Evolutionary conservation across 2,113 vertebrate genomes (phyloP), one percentile per base, ranked within the genome.

Genomic region (Ariopsis seemanni): DNA sequence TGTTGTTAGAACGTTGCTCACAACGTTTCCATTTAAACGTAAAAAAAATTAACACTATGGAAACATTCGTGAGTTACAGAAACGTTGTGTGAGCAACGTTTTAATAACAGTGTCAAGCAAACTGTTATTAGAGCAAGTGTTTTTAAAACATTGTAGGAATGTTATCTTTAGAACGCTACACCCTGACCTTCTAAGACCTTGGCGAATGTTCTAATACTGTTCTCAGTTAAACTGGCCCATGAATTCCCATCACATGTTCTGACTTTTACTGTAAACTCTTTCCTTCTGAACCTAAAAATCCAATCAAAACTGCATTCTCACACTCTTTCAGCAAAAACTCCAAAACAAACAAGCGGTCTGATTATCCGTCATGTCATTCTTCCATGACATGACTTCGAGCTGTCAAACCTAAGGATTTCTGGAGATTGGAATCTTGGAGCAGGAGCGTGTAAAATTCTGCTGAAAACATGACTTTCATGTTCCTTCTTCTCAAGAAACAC

Each of bases 371-470:
- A 25, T 52, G 79, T 5, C 6, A 0, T 25, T 58, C 67, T 42
- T 15, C 78, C 53, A 55, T 9, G 58, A 65, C 72, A 30, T 58
- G n/a, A 58, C 48, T 81, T 75, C 55, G 2, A 57, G 52, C n/a
- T 12, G 34, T 83, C 55, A 84, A 67, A 81, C 20, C 30, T 69
- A 34, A 17, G 12, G 84, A 34, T 72, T 77, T 88, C 81, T 88
- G 83, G 84, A 42, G 27, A 18, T 77, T 11, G 48, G 52, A 63
- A 53, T 9, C 34, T 30, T 50, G 34, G 57, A 62, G 50, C 80
- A 67, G 58, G 20, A 20, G n/a, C 88, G 60, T 82, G 69, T 53
- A 75, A 75, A 57, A 77, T 48, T 22, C 62, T 9, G 7, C 58
- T 52, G n/a, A 27, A 14, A 27, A 63, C 63, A 42, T 53, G 83